phyloP scores from a whole-genome alignment of 2,113 vertebrate species.

The Talpa occidentalis region DNA sequence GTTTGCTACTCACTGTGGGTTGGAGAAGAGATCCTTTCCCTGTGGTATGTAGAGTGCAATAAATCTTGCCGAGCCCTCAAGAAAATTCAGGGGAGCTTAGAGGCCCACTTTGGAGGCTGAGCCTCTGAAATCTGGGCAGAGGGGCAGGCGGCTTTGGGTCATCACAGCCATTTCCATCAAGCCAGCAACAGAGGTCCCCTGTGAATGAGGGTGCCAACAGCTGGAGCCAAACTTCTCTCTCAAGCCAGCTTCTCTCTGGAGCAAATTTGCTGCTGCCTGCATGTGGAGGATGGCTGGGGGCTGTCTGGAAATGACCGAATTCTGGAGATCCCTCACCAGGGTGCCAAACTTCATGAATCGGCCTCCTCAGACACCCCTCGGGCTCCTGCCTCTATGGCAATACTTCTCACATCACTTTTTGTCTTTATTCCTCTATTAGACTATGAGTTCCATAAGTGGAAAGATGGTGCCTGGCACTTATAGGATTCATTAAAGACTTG shows the following conservation, averaged over 20 bases:
- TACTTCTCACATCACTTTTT: neutral
- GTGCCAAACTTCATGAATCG: neutral
- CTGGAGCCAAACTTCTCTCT: neutral
- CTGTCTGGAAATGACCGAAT: neutral
- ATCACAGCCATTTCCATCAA: neutral
- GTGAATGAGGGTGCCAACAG: fast-evolving
- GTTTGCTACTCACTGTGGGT: neutral
- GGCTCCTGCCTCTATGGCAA: neutral
- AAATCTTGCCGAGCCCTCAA: neutral
- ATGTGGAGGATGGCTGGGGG: neutral
- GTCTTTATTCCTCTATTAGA: neutral
- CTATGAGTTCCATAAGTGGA: neutral
- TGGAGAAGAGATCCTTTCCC: neutral
- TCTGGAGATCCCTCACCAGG: neutral
- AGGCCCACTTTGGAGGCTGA: neutral
- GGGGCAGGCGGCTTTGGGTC: no score
- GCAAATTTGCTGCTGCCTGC: neutral
- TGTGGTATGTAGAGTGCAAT: neutral
- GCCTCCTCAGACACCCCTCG: neutral
- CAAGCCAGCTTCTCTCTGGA: neutral
- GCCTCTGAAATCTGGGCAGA: neutral
- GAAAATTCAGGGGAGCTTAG: neutral
- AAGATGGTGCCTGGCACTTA: neutral
- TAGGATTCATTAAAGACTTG: neutral
- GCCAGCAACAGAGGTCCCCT: neutral